Base-by-base conservation (phyloP, 92 coral and sea anemone genomes). In the Heliopora coerulea region DNA sequence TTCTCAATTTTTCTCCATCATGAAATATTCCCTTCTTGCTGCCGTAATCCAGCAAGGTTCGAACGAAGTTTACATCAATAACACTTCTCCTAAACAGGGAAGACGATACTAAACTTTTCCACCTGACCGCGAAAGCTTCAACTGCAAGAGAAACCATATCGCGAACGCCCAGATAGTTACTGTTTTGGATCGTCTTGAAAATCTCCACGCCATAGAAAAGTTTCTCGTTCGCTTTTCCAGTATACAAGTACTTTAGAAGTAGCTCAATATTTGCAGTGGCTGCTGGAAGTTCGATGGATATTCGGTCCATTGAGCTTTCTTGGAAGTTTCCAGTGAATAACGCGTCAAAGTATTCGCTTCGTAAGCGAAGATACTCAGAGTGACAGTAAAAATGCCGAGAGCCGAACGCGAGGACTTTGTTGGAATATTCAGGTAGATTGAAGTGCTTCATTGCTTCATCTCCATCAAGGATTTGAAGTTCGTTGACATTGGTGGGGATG, bases 271-370 rank as follows among this genome's bases (percentile, higher is more conserved):
- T 84, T 34, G 91, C 89, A 31, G 77, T 49, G 18, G 96, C 88
- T 23, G 87, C 78, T 8, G 99, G 99, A 6, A 95, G 86, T 33
- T 90, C 93, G 75, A 95, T 84, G 9, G 86, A 59, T 9, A 95
- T 80, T 4, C 59, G 59, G 68, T 88, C 99, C 96, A 95, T 90
- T 8, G 80, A 48, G 25, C 80, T 87, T 52, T 95, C 99, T 54
- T 85, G 88, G 58, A 80, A 95, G 34, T 81, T 88, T 10, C 90
- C 89, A 14, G 81, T 62, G 27, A 95, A 83, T 44, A 95, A 75
- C 59, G 93, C 99, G 44, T 84, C 75, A 61, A 95, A 90, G 67
- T 90, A 95, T 19, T 87, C 87, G 74, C 99, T 88, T 79, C 99
- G 79, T 44, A 90, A 88, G 14, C 82, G 82, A 24, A 95, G 80